Evolutionary conservation across 1,140 invertebrate genomes (phyloP).

Genomic region (Ooceraea biroi): DNA sequence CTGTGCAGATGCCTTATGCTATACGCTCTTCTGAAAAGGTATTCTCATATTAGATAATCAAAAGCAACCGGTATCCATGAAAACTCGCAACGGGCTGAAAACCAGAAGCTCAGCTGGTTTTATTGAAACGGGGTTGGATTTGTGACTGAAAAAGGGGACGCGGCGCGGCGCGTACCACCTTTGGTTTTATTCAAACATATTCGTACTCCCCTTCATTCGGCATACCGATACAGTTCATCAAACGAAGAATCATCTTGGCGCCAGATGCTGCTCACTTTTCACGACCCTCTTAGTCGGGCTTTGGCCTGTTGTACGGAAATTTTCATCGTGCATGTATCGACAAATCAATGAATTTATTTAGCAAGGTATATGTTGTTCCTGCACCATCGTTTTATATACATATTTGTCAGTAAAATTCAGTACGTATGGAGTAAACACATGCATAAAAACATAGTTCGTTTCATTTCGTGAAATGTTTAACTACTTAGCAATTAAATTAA

Average conservation of each 20-base stretch:
- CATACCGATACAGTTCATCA: conserved; percentile 78
- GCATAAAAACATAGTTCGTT: not conserved
- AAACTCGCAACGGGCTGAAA: conserved; percentile 13
- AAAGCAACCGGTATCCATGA: conserved; percentile 26
- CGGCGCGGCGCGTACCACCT: conserved; percentile 66
- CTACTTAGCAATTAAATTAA: conserved; percentile 11
- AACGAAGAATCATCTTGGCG: conserved; percentile 74
- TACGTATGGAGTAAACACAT: too few species aligned
- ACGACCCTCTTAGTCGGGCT: conserved; percentile 52
- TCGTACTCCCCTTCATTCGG: conserved; percentile 42
- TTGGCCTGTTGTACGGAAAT: conserved; percentile 76
- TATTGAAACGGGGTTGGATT: conserved; percentile 64
- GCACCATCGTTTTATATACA: not conserved
- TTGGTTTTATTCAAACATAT: conserved; percentile 83
- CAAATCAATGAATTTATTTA: conserved; percentile 11
- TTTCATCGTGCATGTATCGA: conserved; percentile 46
- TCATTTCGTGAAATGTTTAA: not conserved
- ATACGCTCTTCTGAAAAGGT: conserved; percentile 9
- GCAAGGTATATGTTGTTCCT: not conserved
- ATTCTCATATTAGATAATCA: conserved; percentile 30
- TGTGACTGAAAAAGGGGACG: conserved; percentile 71
- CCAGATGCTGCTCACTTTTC: conserved; percentile 80
- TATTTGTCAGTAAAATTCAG: not conserved
- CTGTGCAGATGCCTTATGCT: conserved; percentile 21
- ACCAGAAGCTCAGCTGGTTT: conserved; percentile 75